Evolutionary conservation across 2,113 vertebrate genomes (phyloP), one percentile per base, ranked within the genome.

Genomic region (Pseudorectes ferrugineus): DNA sequence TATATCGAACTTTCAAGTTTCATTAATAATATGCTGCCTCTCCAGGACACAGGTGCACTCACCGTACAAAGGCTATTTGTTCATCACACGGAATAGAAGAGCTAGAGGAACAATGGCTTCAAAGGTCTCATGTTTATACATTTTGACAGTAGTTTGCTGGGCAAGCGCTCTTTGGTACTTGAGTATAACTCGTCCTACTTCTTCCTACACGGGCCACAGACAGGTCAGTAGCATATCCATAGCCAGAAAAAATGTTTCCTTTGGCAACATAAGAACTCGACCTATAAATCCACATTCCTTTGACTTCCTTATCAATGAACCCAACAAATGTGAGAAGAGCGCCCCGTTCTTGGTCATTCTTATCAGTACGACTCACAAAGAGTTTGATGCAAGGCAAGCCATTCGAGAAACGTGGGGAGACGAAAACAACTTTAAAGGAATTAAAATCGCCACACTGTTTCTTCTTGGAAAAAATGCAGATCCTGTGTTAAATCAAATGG

Each of bases 391-490:
- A 18, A 98, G 99, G 51, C 99, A 99, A 97, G 99, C 99, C 61
- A 99, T 99, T 95, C 98, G 99, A 65, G 99, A 99, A 97, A 99
- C 99, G 0, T 99, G 99, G 99, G 99, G 99, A 7, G 99, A 99
- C 1, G 99, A 99, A 97, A 99, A 99, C 97, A 99, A 98, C 67
- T 99, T 99, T 52, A 98, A 98, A 84, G 99, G 99, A 88, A 98
- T 99, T 89, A 98, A 97, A 94, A 98, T 99, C 10, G 97, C 99
- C 91, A 99, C 99, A 0, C 96, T 99, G 28, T 99, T 99, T 94
- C 99, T 99, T 82, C 98, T 99, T 14, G 99, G 99, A 85, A 98
- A 98, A 97, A 99, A 99, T 21, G 97, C 98, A 0, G 99, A 99
- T 42, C 66, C 96, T 11, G 98, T 99, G 82, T 98, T 99, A 79